Base-by-base conservation (phyloP, 2,113 vertebrate species). In the Excalfactoria chinensis region DNA sequence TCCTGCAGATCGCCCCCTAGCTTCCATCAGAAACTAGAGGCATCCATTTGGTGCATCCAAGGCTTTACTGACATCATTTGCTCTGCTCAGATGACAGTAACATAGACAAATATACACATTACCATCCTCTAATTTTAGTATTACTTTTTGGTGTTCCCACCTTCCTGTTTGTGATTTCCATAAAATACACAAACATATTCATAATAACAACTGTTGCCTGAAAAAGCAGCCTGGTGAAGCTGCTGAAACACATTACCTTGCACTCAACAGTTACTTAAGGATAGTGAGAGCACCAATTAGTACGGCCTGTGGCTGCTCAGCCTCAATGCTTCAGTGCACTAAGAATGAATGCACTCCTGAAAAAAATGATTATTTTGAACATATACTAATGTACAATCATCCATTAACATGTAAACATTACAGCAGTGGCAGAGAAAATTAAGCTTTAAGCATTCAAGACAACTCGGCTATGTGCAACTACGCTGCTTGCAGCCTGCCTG, bases 351-450 rank as follows among this genome's bases (percentile, higher is more conserved):
- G 30, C 56, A 12, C 40, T 37, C 83, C 71, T 74, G 56, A 80
- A 94, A 95, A 95, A 92, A 79, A 37, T 1, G 32, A 46, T 28
- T 59, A 72, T 74, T 69, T 85, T 56, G 55, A 93, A 75, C 35
- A 21, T 15, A 44, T 16, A 17, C 58, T 37, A 34, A 66, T 13
- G 37, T 11, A 17, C 51, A 62, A 51, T 34, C 70, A 68, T 1
- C 53, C 66, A 23, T 2, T 22, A 62, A 53, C 67, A 35, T 0
- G 20, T 53, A 60, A 82, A 62, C 67, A 28, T 3, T 26, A 81
- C 12, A 2, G 76, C 84, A 46, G 60, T 5, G 0, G 58, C 62
- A 77, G 34, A 34, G 28, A 56, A 56, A 49, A 58, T 18, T 4
- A 13, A 35, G 72, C 40, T 84, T 34, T 19, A 49, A 7, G 63